Evolutionary conservation across 2,113 vertebrate genomes (phyloP), one percentile per base, ranked within the genome.

Genomic region (Cygnus atratus): DNA sequence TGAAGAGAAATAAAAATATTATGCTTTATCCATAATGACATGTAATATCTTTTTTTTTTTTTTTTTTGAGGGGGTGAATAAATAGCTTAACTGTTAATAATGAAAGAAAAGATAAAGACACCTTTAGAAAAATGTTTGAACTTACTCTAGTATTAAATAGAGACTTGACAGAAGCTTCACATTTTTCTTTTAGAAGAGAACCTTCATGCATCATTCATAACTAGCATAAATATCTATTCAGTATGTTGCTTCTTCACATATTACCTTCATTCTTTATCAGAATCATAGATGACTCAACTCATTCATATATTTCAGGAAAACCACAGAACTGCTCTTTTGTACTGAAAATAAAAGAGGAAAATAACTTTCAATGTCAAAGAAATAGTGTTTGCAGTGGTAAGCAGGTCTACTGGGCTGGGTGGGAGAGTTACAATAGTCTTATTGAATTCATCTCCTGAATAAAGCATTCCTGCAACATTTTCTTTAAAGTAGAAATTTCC

Each of bases 251-350:
- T 50, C 61, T 95, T 93, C 62, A 91, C 33, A 73, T 84, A 81
- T 93, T 95, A 74, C 76, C 70, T 95, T 96, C 57, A 59, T 91
- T 81, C 72, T 96, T 96, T 93, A 91, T 94, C 67, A 80, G 65
- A 88, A 46, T 86, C 88, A 84, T 24, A 95, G 84, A 91, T 93
- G 29, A 96, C 37, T 96, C 58, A 67, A 50, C 72, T 79, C 90
- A 67, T 95, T 97, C 75, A 90, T 88, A 87, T 11, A 91, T 25
- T 63, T 93, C 90, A 68, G 78, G 58, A 77, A 95, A 95, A 95
- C 41, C 70, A 68, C 5, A 37, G 55, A 88, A 50, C 31, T 57
- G 8, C 16, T 84, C 31, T 84, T 90, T 48, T 92, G 55, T 76
- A 52, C 33, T 33, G 54, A 48, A 94, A 88, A 68, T 81, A 80